Evolutionary conservation across 2,888 invertebrate species (phyloP).

Genomic region (Dicyrtoma fusca): DNA sequence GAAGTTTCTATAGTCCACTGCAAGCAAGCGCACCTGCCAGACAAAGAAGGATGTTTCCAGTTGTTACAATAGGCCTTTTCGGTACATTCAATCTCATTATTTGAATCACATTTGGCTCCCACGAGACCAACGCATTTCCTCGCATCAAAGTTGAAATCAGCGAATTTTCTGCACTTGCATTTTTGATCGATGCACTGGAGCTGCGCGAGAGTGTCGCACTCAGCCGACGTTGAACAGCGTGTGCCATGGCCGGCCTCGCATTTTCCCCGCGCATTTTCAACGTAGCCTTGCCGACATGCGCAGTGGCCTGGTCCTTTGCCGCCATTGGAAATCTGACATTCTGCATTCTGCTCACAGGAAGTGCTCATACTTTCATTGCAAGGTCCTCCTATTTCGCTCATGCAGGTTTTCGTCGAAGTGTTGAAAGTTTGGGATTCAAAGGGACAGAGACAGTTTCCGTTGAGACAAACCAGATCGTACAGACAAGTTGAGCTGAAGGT

Average conservation of each 20-base stretch:
- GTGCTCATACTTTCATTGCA: neutral
- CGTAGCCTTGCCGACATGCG: neutral
- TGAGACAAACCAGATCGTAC: neutral
- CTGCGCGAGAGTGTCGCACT: neutral
- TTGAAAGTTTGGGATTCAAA: neutral
- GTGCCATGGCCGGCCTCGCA: neutral
- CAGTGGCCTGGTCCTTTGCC: neutral
- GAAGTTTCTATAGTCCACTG: no score
- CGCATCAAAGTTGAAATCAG: neutral
- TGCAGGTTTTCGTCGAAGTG: neutral
- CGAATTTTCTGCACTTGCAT: neutral
- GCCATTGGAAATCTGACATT: neutral
- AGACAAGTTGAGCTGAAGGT: neutral
- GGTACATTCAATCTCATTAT: neutral
- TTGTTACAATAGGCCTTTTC: neutral
- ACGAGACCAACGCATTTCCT: slow-evolving; percentile 1
- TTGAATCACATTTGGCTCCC: neutral
- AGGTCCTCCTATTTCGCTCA: slow-evolving; percentile 7
- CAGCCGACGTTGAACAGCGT: neutral
- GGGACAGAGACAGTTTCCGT: neutral
- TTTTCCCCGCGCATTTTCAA: neutral
- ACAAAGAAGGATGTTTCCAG: no score
- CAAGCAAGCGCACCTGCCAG: no score
- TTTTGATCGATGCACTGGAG: neutral
- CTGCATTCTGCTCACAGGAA: neutral